Base-by-base conservation (phyloP, 2,113 vertebrate species). In the Cyprinodon variegatus region DNA sequence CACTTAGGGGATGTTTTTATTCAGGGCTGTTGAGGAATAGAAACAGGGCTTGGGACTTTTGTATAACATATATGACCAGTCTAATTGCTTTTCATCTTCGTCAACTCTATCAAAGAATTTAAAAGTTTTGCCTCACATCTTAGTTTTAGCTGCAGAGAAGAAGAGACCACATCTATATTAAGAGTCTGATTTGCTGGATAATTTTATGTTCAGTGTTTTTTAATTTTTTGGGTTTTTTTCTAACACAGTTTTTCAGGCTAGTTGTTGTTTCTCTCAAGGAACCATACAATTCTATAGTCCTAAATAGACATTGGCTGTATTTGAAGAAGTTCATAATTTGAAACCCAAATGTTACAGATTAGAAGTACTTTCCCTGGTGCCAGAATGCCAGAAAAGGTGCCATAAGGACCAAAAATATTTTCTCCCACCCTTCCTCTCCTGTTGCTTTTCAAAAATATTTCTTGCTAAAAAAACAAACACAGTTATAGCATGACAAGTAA, bases 61-160 rank as follows among this genome's bases (percentile, higher is more conserved):
- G 69, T 82, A 74, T 77, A 91, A 87, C 89, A 92, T 85, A 78
- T 87, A 86, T 84, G 86, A 76, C 86, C 87, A 12, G 40, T 86
- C 83, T 94, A 93, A 94, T 93, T 91, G 89, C 91, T 87, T 94
- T 92, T 93, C 93, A 93, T 91, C 89, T 91, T 93, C 89, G 92
- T 91, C 88, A 94, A 94, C 88, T 93, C 89, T 50, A 86, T 94
- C 88, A 93, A 90, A 87, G 86, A 84, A 83, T 91, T 92, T 85
- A 86, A 92, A 92, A 90, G 87, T 92, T 93, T 61, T 88, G 82
- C 91, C 86, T 88, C 77, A 86, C 71, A 67, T 89, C 69, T 37
- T 73, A 76, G 65, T 87, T 87, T 80, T 73, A 79, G 77, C 85
- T 74, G 65, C 75, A 72, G 76, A 82, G 87, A 76, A 75, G 79